phyloP scores from a whole-genome alignment of 2,113 vertebrate species.

The Nycticebus coucang region DNA sequence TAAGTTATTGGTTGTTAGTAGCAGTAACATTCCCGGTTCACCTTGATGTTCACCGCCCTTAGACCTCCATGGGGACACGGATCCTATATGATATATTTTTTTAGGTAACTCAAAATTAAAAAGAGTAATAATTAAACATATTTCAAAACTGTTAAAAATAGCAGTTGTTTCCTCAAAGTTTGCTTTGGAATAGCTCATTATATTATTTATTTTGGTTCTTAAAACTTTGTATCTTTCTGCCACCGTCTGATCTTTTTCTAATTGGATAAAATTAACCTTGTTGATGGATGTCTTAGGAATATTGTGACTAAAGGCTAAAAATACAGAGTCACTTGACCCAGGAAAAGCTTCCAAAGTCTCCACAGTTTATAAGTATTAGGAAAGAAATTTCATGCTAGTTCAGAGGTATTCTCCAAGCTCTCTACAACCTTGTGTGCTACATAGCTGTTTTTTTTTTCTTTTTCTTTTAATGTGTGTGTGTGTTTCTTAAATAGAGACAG shows the following conservation, averaged over 20 bases:
- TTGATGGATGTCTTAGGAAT: neutral
- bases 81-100: neutral
- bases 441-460: neutral
- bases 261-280: neutral
- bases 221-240: neutral
- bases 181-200: neutral
- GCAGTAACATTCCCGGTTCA: neutral
- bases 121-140: too few species aligned
- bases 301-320: neutral
- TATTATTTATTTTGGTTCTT: neutral
- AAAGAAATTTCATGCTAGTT: neutral
- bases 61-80: fast-evolving
- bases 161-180: neutral
- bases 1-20: neutral
- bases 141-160: neutral
- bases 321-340: neutral
- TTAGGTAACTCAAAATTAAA: too few species aligned
- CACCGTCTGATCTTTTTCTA: neutral
- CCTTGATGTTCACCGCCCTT: neutral
- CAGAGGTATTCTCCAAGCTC: neutral
- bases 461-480: too few species aligned
- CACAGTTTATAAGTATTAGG: neutral
- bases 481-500: too few species aligned
- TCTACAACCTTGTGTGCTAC: neutral
- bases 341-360: neutral